These are phyloP conservation scores for Gnatocerus cornutus DNA, from an alignment of 2,888 invertebrate genomes.

Conservation along the genomic window DNA sequence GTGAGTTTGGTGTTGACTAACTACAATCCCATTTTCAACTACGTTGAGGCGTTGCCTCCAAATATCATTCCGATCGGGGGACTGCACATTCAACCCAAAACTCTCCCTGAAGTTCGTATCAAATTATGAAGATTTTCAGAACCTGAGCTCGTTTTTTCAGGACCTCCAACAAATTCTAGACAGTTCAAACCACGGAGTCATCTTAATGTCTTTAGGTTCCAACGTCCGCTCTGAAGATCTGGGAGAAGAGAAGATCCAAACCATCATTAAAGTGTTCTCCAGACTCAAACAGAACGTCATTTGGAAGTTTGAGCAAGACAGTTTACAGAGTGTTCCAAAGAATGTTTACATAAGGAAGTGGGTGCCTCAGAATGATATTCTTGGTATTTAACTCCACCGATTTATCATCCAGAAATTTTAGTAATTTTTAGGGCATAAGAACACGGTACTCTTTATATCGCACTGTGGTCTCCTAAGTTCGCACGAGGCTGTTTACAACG, in stretches of 20 bases:
- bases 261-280: conserved; percentile 15
- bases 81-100: conserved; percentile 32
- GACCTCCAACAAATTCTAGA: conserved; percentile 41
- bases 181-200: conserved; percentile 28
- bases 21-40: conserved; percentile 37
- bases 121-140: no score
- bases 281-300: conserved; percentile 23
- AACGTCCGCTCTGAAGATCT: conserved; percentile 24
- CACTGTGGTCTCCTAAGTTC: conserved; percentile 59
- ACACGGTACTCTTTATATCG: conserved; percentile 48
- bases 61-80: conserved; percentile 41
- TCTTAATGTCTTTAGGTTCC: conserved; percentile 27
- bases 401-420: not conserved
- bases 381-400: conserved; percentile 5
- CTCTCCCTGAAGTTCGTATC: conserved; percentile 25
- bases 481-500: conserved; percentile 54
- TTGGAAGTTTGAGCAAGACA: conserved; percentile 33
- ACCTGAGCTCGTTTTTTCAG: conserved; percentile 36
- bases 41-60: conserved; percentile 35
- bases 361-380: conserved; percentile 35
- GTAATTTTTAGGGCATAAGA: conserved; percentile 50
- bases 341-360: conserved; percentile 33
- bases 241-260: conserved; percentile 10
- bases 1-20: conserved; percentile 30
- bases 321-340: conserved; percentile 10